Percentiles rank a stretch among this genome's conserved stretches.
phyloP scores from a whole-genome alignment of 1,140 invertebrate species.

The Phymastichus coffea region DNA sequence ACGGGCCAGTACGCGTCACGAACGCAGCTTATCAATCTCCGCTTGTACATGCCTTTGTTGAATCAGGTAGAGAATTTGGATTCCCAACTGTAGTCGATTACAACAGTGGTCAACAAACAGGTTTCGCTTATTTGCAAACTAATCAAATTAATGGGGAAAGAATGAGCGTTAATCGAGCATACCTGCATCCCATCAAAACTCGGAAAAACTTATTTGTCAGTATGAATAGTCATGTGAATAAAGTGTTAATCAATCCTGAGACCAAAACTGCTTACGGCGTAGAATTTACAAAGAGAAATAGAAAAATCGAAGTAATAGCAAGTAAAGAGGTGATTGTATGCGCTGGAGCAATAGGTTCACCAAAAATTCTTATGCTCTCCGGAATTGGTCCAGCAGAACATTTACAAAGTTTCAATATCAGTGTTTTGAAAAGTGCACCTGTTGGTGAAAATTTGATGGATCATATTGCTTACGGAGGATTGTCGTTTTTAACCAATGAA shows the following conservation, averaged over 20 bases:
- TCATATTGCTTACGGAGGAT: conserved; percentile 46
- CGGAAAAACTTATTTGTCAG: conserved; percentile 69
- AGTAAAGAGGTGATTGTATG: conserved; percentile 67
- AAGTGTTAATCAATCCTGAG: conserved; percentile 55
- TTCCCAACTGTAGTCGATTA: conserved; percentile 47
- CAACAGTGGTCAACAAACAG: conserved; percentile 46
- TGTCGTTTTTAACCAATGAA: neutral
- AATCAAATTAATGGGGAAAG: conserved; percentile 63
- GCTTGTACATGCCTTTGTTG: conserved; percentile 48
- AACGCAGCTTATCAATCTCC: neutral
- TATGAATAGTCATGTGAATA: conserved; percentile 65
- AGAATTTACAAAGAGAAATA: conserved; percentile 35
- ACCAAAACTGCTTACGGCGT: conserved; percentile 20
- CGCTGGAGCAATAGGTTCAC: conserved; percentile 70
- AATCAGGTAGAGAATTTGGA: conserved; percentile 55
- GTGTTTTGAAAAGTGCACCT: conserved; percentile 52
- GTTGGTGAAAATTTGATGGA: conserved; percentile 64
- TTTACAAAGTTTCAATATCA: conserved; percentile 51
- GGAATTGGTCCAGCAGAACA: conserved; percentile 63
- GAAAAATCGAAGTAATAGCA: conserved; percentile 18
- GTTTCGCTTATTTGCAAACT: conserved; percentile 58
- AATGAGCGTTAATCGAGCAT: conserved; percentile 68
- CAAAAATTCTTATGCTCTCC: conserved; percentile 72
- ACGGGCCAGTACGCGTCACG: neutral
- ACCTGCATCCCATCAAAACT: conserved; percentile 65